Conservation (phyloP, 2,888 invertebrate genomes). For the Tachina lurida region DNA sequence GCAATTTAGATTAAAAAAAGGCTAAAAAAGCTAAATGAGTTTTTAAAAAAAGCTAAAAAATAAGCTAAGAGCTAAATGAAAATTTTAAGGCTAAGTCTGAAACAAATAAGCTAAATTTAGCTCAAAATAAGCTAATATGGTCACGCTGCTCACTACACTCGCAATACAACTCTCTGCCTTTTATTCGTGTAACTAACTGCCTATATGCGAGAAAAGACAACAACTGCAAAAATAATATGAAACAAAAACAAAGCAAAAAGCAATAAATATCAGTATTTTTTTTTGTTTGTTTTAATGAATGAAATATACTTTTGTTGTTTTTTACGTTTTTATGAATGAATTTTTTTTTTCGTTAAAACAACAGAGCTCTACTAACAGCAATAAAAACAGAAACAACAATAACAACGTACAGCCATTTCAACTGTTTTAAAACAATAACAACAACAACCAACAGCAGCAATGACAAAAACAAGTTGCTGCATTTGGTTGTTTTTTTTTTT, state of each 20-base stretch:
- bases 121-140: too few species aligned
- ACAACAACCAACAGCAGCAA: constrained; percentile 22
- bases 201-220: constrained; percentile 31
- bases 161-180: constrained; percentile 12
- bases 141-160: constrained; percentile 11
- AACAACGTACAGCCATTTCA: constrained; percentile 39
- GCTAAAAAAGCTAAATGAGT: too few species aligned
- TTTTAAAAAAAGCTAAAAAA: too few species aligned
- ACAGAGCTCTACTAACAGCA: constrained; percentile 56
- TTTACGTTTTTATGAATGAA: constrained; percentile 68
- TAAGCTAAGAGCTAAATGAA: too few species aligned
- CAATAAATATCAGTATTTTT: constrained; percentile 54
- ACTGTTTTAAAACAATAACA: constrained; percentile 36
- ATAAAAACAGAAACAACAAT: constrained; percentile 34
- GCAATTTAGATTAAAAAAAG: too few species aligned
- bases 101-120: too few species aligned
- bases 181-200: constrained; percentile 12
- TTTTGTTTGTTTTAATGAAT: constrained; percentile 70
- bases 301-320: constrained; percentile 61
- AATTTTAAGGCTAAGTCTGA: too few species aligned
- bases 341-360: constrained; percentile 57
- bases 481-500: constrained; percentile 38
- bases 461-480: constrained; percentile 59
- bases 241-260: constrained; percentile 45
- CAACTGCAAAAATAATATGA: constrained; percentile 47